Evolutionary conservation across 2,797 vertebrate genomes (phyloP).

Genomic region (Adrianichthys oophorus): DNA sequence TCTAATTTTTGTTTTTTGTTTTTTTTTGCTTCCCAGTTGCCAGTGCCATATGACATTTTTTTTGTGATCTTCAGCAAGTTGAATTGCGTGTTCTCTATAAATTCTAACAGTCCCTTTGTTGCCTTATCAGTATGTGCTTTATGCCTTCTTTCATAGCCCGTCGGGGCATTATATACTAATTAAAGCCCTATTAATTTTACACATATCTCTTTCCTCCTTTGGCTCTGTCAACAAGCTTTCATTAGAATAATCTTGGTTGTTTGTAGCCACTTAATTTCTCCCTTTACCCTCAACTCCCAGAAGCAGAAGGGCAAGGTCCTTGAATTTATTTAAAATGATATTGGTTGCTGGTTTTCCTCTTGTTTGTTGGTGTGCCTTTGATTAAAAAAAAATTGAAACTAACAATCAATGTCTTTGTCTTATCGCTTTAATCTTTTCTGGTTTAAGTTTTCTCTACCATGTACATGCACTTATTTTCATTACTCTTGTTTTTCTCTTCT

Average conservation of each 20-base stretch:
- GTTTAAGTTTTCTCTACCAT: conserved; percentile 7
- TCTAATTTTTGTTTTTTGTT: no score
- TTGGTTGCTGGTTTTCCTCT: conserved; percentile 32
- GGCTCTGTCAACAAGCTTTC: conserved; percentile 52
- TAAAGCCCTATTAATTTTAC: conserved; percentile 54
- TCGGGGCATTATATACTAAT: conserved; percentile 32
- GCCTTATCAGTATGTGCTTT: conserved; percentile 39
- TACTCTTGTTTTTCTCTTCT: neutral
- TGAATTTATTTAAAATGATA: conserved; percentile 49
- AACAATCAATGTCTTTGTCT: conserved; percentile 15
- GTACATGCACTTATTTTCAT: neutral
- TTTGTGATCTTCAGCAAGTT: conserved; percentile 5
- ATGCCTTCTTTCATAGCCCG: conserved; percentile 27
- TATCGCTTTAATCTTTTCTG: neutral
- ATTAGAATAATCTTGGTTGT: conserved; percentile 49
- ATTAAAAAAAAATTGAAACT: conserved; percentile 21
- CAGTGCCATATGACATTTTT: no score
- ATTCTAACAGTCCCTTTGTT: conserved; percentile 10
- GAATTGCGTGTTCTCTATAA: conserved; percentile 13
- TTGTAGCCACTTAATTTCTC: conserved; percentile 36
- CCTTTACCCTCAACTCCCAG: conserved; percentile 28
- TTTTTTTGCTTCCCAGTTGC: no score
- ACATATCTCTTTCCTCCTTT: conserved; percentile 30
- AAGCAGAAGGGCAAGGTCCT: conserved; percentile 36
- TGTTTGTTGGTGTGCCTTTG: conserved; percentile 39